phyloP scores from a whole-genome alignment of 1,140 invertebrate species.

The Araneus ventricosus region DNA sequence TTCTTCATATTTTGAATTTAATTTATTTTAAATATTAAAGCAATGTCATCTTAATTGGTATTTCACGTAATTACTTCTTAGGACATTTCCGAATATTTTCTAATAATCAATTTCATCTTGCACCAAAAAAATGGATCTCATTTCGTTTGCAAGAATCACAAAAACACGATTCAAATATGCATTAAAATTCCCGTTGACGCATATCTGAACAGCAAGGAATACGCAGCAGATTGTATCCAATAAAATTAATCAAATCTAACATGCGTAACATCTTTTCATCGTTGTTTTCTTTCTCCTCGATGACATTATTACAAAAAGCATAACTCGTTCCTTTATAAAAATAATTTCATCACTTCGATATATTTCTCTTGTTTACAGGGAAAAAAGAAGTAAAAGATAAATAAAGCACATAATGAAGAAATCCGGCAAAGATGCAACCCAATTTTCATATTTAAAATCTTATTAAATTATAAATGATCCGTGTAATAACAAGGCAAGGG shows the following conservation, averaged over 20 bases:
- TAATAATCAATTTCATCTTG: background rate
- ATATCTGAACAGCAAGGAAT: background rate
- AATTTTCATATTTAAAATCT: slow-evolving; percentile 71
- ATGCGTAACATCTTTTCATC: background rate
- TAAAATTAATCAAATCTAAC: slow-evolving; percentile 30
- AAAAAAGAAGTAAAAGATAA: background rate
- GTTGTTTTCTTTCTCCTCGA: background rate
- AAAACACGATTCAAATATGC: background rate
- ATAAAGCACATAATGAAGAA: slow-evolving; percentile 34
- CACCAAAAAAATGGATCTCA: background rate
- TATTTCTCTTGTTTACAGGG: background rate
- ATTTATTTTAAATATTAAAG: too few relatives aligned
- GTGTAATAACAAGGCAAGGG: slow-evolving; percentile 26
- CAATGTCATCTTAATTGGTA: background rate
- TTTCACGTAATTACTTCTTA: background rate
- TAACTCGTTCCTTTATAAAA: background rate
- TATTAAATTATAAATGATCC: slow-evolving; percentile 65
- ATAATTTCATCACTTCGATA: background rate
- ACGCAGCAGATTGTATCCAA: background rate
- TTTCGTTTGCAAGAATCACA: background rate
- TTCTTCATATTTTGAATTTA: too few relatives aligned
- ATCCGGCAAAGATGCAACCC: background rate
- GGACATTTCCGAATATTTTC: background rate
- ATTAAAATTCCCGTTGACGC: background rate
- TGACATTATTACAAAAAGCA: slow-evolving; percentile 5